Base-by-base conservation (phyloP, 2,797 vertebrate species). In the Knipowitschia caucasica region DNA sequence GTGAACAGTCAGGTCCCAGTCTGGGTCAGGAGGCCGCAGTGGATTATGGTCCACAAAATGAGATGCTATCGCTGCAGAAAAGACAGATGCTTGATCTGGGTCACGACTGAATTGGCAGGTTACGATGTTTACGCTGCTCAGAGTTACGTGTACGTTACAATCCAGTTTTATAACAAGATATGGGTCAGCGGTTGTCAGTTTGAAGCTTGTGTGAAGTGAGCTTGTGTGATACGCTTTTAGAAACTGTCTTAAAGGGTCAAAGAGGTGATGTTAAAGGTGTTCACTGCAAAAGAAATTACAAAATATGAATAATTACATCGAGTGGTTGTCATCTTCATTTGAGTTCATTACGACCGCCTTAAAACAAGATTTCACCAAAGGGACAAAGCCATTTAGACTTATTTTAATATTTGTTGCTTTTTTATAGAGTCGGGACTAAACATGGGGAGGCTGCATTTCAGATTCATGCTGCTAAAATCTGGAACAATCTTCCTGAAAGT, bases 1-100 rank as follows among this genome's bases (percentile, higher is more conserved):
- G 65, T n/a, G 2, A 68, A 69, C 52, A 62, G 45, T 63, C 60
- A 60, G 24, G 57, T 51, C 40, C 39, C 56, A 49, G 75, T 71
- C 72, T 74, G 76, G 80, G 70, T 80, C 67, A 80, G 65, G 56
- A 75, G 70, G 70, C 59, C 20, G 43, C 56, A 50, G 58, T 36
- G 58, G 59, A 46, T 71, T 59, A 70, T 69, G 58, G 60, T 34
- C 53, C 40, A 53, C 57, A 49, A 24, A 68, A 24, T 42, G 36
- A 20, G 34, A 65, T 47, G 65, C 56, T 33, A 46, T 66, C 53
- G 43, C 55, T 2, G 30, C 24, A 44, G 38, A 50, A 59, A 50
- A 55, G 10, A 20, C 23, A 57, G 27, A 43, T 53, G 56, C 67
- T 62, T 56, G 53, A 63, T 64, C 31, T 64, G 33, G 58, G 57